These are phyloP conservation scores for Drosophila austrosaltans DNA, from an alignment of 2,888 invertebrate genomes.

Conservation along the genomic window DNA sequence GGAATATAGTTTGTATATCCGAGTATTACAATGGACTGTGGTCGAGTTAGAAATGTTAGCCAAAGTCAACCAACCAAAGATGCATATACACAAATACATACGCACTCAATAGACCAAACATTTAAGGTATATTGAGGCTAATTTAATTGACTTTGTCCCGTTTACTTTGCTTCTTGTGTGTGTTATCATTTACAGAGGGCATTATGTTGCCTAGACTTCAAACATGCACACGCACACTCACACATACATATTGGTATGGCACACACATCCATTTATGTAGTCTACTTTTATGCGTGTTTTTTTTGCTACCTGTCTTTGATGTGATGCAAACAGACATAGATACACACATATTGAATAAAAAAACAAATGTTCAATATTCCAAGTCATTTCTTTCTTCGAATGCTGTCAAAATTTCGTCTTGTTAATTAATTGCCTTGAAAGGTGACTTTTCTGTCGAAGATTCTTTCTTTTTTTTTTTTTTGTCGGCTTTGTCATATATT, in stretches of 20 bases:
- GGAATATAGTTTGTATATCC: no score
- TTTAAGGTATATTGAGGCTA: slow-evolving; percentile 42
- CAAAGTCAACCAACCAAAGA: not conserved
- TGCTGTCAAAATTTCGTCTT: not conserved
- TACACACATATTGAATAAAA: not conserved
- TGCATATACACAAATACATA: not conserved
- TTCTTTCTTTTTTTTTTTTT: not conserved
- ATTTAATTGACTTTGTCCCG: slow-evolving; percentile 48
- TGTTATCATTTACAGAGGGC: slow-evolving; percentile 20
- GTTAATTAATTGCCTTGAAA: slow-evolving; percentile 1
- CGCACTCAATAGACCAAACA: slow-evolving; percentile 29
- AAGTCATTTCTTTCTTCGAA: not conserved
- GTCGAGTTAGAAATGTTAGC: slow-evolving; percentile 26
- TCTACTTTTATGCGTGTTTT: not conserved
- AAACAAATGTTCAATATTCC: slow-evolving; percentile 5
- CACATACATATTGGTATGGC: not conserved
- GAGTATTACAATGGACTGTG: slow-evolving; percentile 15
- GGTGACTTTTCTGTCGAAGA: not conserved
- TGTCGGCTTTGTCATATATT: no score
- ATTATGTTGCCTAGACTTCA: slow-evolving; percentile 4
- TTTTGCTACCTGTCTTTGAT: not conserved
- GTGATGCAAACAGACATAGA: not conserved
- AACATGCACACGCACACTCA: not conserved
- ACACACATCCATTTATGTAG: not conserved
- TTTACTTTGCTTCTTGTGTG: slow-evolving; percentile 22